Conservation (phyloP, 1,140 invertebrate species). For the Lethrus apterus region DNA sequence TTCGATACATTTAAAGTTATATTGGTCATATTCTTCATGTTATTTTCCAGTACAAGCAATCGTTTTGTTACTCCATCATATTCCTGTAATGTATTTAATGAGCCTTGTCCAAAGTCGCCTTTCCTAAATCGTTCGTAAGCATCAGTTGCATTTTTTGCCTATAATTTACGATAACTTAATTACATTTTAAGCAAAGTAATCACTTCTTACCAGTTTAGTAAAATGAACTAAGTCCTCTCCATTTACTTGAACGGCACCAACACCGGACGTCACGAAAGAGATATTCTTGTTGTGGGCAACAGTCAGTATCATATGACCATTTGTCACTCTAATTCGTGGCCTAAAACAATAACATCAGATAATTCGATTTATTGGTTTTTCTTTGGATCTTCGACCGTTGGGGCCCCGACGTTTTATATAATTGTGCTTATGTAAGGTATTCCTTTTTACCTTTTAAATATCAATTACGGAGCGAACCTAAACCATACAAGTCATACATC, state of each 20-base stretch:
- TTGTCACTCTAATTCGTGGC: conserved; percentile 52
- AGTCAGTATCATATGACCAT: conserved; percentile 58
- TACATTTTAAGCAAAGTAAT: too few species aligned
- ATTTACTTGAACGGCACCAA: conserved; percentile 54
- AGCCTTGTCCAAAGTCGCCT: neutral
- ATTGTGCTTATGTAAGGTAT: too few species aligned
- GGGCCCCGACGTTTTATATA: too few species aligned
- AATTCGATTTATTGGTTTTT: too few species aligned
- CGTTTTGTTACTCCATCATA: too few species aligned
- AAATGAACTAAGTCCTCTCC: conserved; percentile 42
- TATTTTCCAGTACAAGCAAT: too few species aligned
- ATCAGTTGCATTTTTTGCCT: neutral
- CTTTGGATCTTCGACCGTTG: too few species aligned
- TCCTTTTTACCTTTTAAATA: too few species aligned
- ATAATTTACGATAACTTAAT: neutral
- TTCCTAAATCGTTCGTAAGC: neutral
- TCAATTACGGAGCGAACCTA: too few species aligned
- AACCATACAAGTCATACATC: too few species aligned
- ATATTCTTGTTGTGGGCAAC: conserved; percentile 57
- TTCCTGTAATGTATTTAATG: too few species aligned
- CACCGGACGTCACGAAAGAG: conserved; percentile 52
- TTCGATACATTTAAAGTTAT: neutral
- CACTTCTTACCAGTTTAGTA: conserved; percentile 42
- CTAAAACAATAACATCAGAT: conserved; percentile 36
- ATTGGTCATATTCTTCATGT: conserved; percentile 1